A percentile compares a stretch with the other conserved stretches of the same genome.
Conservation (phyloP, 2,888 invertebrate genomes). For the Alcis repandata region DNA sequence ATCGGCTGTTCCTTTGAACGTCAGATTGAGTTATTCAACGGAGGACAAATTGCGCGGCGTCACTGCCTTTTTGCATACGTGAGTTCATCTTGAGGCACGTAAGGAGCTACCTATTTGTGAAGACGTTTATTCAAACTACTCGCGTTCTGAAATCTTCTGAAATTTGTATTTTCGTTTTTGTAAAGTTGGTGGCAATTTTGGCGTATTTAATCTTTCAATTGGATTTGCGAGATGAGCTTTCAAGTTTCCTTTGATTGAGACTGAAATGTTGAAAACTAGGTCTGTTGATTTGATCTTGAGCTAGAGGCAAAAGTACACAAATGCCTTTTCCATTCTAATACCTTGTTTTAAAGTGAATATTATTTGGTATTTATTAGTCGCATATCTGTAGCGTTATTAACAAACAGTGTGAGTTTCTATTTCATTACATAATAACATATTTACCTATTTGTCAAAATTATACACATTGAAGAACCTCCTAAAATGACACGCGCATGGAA, state of each 20-base stretch:
- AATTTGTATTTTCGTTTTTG: neutral
- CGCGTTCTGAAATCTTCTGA: too few relatives aligned
- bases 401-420: neutral
- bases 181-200: too few relatives aligned
- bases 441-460: neutral
- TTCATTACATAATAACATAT: neutral
- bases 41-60: slow-evolving; percentile 53
- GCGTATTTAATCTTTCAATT: too few relatives aligned
- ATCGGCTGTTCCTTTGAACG: slow-evolving; percentile 78
- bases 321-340: too few relatives aligned
- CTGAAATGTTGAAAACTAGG: too few relatives aligned
- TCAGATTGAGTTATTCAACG: slow-evolving; percentile 68
- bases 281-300: too few relatives aligned
- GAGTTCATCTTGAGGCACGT: slow-evolving; percentile 28
- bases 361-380: too few relatives aligned
- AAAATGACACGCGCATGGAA: slow-evolving; percentile 43
- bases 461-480: neutral
- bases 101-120: slow-evolving; percentile 2
- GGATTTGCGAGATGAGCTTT: neutral
- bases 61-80: slow-evolving; percentile 56
- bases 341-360: too few relatives aligned
- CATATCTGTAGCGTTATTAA: too few relatives aligned
- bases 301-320: too few relatives aligned
- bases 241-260: neutral
- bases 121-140: neutral